phyloP scores from a whole-genome alignment of 1,140 invertebrate species.

The Heliothis subflexa region DNA sequence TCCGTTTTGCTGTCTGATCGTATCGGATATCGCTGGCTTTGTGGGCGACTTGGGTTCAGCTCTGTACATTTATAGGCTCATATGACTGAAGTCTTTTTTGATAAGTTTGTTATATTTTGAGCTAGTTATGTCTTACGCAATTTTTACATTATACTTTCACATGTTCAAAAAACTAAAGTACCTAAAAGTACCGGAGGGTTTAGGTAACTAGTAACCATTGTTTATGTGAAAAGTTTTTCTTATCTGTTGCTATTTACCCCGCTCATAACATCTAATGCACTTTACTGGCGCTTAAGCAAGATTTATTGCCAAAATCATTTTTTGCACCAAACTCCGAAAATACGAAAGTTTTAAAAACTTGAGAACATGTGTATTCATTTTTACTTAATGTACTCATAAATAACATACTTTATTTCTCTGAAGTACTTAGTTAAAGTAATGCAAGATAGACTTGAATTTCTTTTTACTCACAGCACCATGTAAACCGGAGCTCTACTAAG shows the following conservation, averaged over 20 bases:
- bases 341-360: background rate
- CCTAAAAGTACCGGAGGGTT: too few species aligned
- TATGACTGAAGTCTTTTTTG: background rate
- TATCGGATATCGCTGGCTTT: background rate
- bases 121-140: too few species aligned
- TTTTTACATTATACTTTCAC: too few species aligned
- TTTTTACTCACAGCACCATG: constrained; percentile 51
- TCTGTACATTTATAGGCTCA: background rate
- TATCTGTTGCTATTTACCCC: background rate
- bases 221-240: background rate
- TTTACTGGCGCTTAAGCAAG: background rate
- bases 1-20: constrained; percentile 7
- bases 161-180: too few species aligned
- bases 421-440: background rate
- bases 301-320: background rate
- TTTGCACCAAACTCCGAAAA: constrained; percentile 9
- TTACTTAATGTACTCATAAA: constrained; percentile 22
- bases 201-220: background rate
- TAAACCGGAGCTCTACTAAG: constrained; percentile 64
- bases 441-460: background rate
- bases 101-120: background rate
- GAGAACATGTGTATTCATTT: constrained; percentile 6
- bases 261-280: background rate
- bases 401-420: constrained; percentile 18
- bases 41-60: background rate